These are phyloP conservation scores for Microplitis mediator DNA, from an alignment of 1,140 invertebrate genomes.

Conservation along the genomic window DNA sequence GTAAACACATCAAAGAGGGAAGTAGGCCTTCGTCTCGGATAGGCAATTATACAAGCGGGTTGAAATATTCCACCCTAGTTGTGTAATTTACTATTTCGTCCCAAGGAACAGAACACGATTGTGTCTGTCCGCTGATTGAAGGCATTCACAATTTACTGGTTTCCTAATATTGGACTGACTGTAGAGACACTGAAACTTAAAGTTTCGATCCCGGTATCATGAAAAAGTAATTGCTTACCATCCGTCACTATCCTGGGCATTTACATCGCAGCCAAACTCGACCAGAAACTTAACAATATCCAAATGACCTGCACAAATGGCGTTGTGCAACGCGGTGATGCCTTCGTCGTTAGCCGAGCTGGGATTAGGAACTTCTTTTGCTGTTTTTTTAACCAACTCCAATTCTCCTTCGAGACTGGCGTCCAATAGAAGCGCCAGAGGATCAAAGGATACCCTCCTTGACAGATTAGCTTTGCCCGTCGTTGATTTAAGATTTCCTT, in stretches of 20 bases:
- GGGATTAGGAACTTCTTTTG: constrained; percentile 88
- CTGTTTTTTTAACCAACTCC: constrained; percentile 94
- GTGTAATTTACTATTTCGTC: too few relatives aligned
- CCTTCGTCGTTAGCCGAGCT: constrained; percentile 97
- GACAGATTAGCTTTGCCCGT: constrained; percentile 74
- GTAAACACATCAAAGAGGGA: too few relatives aligned
- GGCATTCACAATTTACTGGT: too few relatives aligned
- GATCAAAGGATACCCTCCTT: constrained; percentile 94
- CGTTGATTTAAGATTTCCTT: constrained; percentile 76
- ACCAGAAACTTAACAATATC: constrained; percentile 98
- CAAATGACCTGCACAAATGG: constrained; percentile 97
- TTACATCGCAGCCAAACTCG: constrained; percentile 97
- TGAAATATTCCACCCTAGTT: too few relatives aligned
- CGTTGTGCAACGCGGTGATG: constrained; percentile 98
- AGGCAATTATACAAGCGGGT: too few relatives aligned
- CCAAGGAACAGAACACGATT: too few relatives aligned
- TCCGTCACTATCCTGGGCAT: constrained; percentile 97
- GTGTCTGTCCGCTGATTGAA: too few relatives aligned
- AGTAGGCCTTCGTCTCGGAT: too few relatives aligned
- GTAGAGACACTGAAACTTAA: too few relatives aligned
- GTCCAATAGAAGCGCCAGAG: constrained; percentile 92
- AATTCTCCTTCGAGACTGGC: constrained; percentile 97
- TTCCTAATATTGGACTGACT: too few relatives aligned
- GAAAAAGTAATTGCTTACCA: constrained; percentile 68
- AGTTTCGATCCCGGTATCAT: too few relatives aligned